phyloP scores from a whole-genome alignment of 1,140 invertebrate species.

The Chionoecetes opilio region DNA sequence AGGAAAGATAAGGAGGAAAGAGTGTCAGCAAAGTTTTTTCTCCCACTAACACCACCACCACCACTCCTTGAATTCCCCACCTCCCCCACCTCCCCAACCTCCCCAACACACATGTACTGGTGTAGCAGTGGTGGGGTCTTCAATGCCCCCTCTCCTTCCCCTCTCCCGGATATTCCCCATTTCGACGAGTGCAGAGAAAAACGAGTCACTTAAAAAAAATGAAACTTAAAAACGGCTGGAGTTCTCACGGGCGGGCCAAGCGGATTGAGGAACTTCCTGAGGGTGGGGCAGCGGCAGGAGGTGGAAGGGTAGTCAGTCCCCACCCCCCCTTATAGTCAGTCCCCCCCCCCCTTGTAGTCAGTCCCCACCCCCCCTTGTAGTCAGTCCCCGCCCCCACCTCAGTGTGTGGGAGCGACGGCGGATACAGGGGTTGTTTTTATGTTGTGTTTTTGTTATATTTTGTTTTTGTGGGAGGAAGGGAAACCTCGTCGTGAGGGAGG shows the following conservation, averaged over 20 bases:
- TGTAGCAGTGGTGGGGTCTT: too few relatives aligned
- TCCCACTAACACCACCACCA: too few relatives aligned
- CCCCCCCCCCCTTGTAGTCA: too few relatives aligned
- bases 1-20: neutral
- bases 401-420: neutral
- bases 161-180: neutral
- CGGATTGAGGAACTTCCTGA: neutral
- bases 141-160: too few relatives aligned
- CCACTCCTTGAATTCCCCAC: too few relatives aligned
- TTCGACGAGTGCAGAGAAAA: neutral
- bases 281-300: neutral
- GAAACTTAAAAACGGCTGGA: neutral
- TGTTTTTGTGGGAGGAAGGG: conserved; percentile 18
- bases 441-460: conserved; percentile 1
- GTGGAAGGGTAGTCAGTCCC: neutral
- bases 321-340: too few relatives aligned
- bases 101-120: too few relatives aligned
- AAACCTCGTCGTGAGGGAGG: conserved; percentile 1
- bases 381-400: too few relatives aligned
- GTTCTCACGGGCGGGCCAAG: neutral
- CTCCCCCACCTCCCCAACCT: neutral
- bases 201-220: neutral
- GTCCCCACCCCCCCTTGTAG: too few relatives aligned
- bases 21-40: neutral
- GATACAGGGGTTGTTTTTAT: conserved; percentile 18